phyloP scores from a whole-genome alignment of 2,113 vertebrate species.

The Rhineura floridana region DNA sequence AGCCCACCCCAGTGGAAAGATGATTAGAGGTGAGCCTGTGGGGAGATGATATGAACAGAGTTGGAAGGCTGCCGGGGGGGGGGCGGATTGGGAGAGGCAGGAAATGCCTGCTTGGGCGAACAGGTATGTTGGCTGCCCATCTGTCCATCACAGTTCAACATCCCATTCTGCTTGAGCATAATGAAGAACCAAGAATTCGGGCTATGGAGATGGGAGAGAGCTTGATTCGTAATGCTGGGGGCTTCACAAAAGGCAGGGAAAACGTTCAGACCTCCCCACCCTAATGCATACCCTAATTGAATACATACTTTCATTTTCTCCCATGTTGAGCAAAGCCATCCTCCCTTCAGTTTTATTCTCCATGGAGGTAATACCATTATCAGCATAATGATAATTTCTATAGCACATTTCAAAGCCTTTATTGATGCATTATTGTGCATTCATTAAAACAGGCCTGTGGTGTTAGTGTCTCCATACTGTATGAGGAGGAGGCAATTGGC shows the following conservation, averaged over 20 bases:
- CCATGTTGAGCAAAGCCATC: neutral
- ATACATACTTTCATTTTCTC: neutral
- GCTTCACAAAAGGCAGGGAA: neutral
- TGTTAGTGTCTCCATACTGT: neutral
- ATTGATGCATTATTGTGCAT: neutral
- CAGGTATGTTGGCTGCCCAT: too few species aligned
- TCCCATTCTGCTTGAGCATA: neutral
- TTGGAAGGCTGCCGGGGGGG: neutral
- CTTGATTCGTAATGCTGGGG: neutral
- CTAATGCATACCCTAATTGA: neutral
- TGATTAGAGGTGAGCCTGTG: neutral
- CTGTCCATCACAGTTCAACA: neutral
- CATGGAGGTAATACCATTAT: too few species aligned
- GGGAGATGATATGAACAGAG: neutral
- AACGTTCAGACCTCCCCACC: neutral
- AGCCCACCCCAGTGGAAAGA: neutral
- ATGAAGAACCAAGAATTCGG: neutral
- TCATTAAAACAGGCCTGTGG: neutral
- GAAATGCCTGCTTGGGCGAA: neutral
- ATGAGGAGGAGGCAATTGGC: neutral
- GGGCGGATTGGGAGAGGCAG: neutral
- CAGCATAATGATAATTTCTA: neutral
- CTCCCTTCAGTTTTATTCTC: neutral
- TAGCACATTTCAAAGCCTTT: neutral
- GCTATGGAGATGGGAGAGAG: neutral